phyloP scores from a whole-genome alignment of 2,888 invertebrate genomes.

The Latrodectus hesperus region DNA sequence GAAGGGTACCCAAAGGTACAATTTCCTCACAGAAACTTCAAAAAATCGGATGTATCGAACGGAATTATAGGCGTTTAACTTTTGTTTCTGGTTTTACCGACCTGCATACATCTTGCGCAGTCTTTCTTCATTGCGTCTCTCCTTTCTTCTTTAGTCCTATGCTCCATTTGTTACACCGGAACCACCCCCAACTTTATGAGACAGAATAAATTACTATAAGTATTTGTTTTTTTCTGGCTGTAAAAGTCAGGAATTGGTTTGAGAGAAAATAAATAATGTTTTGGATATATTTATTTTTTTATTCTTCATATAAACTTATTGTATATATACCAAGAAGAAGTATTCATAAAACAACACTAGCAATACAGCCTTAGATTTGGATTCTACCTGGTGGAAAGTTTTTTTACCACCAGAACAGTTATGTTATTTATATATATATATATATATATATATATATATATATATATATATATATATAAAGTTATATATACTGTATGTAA shows the following conservation, averaged over 20 bases:
- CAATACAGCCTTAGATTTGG: background rate
- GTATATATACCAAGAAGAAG: background rate
- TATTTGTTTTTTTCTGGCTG: constrained; percentile 17
- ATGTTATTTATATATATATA: too few relatives aligned
- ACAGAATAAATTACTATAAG: constrained; percentile 59
- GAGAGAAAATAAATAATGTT: constrained; percentile 33
- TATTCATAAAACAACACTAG: background rate
- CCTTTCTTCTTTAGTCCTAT: constrained; percentile 11
- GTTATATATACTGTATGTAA: too few relatives aligned
- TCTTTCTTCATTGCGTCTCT: background rate
- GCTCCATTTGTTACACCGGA: constrained; percentile 27
- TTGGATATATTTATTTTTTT: background rate
- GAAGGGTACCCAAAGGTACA: constrained; percentile 60
- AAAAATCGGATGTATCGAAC: constrained; percentile 45
- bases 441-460: too few relatives aligned
- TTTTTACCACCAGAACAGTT: background rate
- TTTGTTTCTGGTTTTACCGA: constrained; percentile 43
- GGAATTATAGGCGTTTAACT: constrained; percentile 59
- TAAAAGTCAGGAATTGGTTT: background rate
- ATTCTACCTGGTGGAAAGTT: background rate
- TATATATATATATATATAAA: too few relatives aligned
- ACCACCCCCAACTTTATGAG: constrained; percentile 47
- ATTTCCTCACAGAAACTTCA: constrained; percentile 40
- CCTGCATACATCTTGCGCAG: constrained; percentile 32
- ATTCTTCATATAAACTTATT: background rate